These are phyloP conservation scores for Venustoraphidia nigricollis DNA, from an alignment of 2,888 invertebrate genomes.

Conservation along the genomic window DNA sequence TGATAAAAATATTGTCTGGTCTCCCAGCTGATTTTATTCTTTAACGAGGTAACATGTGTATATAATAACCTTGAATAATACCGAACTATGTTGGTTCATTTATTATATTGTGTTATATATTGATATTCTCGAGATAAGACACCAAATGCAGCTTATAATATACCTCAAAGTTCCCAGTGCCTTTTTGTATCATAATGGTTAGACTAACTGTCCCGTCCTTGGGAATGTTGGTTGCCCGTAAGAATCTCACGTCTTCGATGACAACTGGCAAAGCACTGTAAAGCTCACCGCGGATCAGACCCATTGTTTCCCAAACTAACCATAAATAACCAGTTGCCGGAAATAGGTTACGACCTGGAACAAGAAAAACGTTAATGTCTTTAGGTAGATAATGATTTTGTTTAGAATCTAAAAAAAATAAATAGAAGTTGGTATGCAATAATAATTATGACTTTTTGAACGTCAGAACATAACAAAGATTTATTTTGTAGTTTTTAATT, in stretches of 20 bases:
- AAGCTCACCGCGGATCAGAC: conserved; percentile 24
- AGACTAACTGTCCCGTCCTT: conserved; percentile 22
- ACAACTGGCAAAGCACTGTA: conserved; percentile 33
- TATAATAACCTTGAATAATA: too few relatives aligned
- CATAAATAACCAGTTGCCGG: conserved; percentile 45
- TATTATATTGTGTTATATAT: too few relatives aligned
- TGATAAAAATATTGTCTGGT: too few relatives aligned
- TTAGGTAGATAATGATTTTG: neutral
- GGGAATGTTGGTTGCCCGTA: conserved; percentile 37
- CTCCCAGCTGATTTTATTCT: too few relatives aligned
- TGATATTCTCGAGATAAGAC: too few relatives aligned
- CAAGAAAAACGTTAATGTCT: neutral
- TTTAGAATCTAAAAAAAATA: conserved; percentile 20
- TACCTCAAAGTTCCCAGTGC: conserved; percentile 26
- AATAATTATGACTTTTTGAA: too few relatives aligned
- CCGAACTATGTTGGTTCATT: too few relatives aligned
- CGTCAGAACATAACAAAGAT: too few relatives aligned
- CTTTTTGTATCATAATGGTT: conserved; percentile 25
- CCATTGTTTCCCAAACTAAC: conserved; percentile 37
- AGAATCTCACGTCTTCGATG: conserved; percentile 42
- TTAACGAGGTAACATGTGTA: too few relatives aligned
- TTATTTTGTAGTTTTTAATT: too few relatives aligned
- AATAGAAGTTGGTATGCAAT: too few relatives aligned
- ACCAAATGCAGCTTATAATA: conserved; percentile 11
- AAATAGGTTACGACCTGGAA: conserved; percentile 27